These are phyloP conservation scores for Bubo blakistoni DNA, from an alignment of 2,113 vertebrate species.

Conservation along the genomic window DNA sequence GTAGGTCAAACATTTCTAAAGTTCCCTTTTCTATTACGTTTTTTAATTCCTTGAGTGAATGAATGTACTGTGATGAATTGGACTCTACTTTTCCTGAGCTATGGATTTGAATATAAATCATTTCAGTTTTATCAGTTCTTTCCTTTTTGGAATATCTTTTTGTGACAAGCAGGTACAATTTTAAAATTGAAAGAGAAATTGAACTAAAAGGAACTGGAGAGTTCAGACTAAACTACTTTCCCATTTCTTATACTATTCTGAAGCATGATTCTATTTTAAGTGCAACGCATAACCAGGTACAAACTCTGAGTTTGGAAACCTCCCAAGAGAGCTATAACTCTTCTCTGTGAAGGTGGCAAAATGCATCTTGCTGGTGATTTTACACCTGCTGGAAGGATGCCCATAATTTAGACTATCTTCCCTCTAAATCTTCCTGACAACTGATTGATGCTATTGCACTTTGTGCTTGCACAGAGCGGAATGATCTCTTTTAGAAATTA, in stretches of 20 bases:
- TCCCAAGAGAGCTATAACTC: neutral
- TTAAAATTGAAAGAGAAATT: neutral
- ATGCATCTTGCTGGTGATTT: neutral
- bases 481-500: neutral
- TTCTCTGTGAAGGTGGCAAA: neutral
- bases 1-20: constrained; percentile 13
- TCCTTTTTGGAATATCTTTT: neutral
- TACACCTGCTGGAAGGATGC: neutral
- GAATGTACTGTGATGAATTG: neutral
- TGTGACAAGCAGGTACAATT: neutral
- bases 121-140: neutral
- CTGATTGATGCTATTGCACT: neutral
- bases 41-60: constrained; percentile 15
- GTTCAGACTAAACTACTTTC: neutral
- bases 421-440: neutral
- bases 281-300: neutral
- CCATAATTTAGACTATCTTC: neutral
- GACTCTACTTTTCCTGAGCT: neutral
- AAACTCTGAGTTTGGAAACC: neutral
- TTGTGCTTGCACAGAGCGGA: neutral
- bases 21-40: neutral
- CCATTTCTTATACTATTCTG: neutral
- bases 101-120: neutral
- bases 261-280: neutral
- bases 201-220: neutral